Conservation (phyloP, 92 coral and sea anemone species). For the Palythoa grandiflora region DNA sequence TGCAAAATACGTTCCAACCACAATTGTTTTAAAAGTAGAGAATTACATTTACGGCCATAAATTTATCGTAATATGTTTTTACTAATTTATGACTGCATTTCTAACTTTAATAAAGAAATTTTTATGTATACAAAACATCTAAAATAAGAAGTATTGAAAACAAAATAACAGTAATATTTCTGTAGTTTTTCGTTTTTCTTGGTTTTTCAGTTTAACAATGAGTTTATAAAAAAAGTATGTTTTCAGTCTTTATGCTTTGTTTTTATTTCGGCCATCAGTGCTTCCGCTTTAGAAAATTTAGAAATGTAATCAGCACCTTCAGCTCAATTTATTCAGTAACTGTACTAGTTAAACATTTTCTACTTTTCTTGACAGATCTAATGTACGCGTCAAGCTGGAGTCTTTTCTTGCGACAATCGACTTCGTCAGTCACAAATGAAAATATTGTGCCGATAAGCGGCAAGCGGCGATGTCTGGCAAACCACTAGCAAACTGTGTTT, state of each 20-base stretch:
- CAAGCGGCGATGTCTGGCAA: constrained; percentile 27
- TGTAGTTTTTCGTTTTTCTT: neutral
- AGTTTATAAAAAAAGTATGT: neutral
- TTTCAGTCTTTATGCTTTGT: neutral
- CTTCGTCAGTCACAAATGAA: neutral
- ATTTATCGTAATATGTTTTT: neutral
- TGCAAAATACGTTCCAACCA: neutral
- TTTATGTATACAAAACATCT: neutral
- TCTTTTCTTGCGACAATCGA: neutral
- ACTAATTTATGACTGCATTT: constrained; percentile 18
- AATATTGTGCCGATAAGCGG: neutral
- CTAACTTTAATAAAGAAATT: neutral
- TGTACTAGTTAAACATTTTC: neutral
- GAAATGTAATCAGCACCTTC: constrained; percentile 13
- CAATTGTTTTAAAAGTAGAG: neutral
- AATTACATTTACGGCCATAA: constrained; percentile 15
- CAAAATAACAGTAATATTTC: neutral
- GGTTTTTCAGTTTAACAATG: neutral
- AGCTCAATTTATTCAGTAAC: neutral
- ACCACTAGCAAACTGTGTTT: constrained; percentile 38
- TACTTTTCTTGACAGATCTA: constrained; percentile 30
- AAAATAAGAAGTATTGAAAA: neutral
- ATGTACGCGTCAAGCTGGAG: constrained; percentile 1
- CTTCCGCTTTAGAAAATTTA: neutral
- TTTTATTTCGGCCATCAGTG: neutral